Evolutionary conservation across 2,888 invertebrate species (phyloP), one percentile per base, ranked within the genome.

Genomic region (Drosophila picticornis): DNA sequence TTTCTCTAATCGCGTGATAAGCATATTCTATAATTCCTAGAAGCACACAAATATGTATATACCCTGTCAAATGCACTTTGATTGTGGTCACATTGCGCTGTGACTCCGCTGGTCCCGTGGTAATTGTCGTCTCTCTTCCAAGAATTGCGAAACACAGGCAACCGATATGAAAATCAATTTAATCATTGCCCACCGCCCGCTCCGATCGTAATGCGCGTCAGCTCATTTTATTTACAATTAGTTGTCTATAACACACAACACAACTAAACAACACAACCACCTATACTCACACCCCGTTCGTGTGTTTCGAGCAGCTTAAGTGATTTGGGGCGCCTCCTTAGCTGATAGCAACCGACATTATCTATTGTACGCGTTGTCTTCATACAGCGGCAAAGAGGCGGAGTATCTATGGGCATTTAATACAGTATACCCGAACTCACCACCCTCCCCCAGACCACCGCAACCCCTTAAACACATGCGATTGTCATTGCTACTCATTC

Each of bases 311-410:
- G 68, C 85, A 84, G 91, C 91, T 90, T 90, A 90, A 90, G 90
- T 90, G 89, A 90, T 90, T 90, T 89, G 88, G 82, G 82, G 86
- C 90, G 86, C 88, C 90, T 87, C 83, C 88, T 85, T 90, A 90
- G 86, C 90, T 90, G 90, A 90, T 90, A 90, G 80, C 81, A 55
- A 68, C 61, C 63, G 59, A 75, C 82, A 80, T 81, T 87, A 87
- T 85, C 85, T 85, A 71, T 76, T 55, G 31, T 43, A 57, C 38
- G n/a, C 34, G 56, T 56, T 38, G 29, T 53, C 55, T 43, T 48
- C 48, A 36, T 38, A 55, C 66, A 59, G 65, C 36, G 67, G 58
- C 68, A 57, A 62, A 43, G 22, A 57, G 64, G 1, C 27, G 55
- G 68, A 69, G 68, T 84, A 80, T 81, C 77, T 81, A 52, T 80